Evolutionary conservation across 2,888 invertebrate species (phyloP).

Genomic region (Ophion ventricosus): DNA sequence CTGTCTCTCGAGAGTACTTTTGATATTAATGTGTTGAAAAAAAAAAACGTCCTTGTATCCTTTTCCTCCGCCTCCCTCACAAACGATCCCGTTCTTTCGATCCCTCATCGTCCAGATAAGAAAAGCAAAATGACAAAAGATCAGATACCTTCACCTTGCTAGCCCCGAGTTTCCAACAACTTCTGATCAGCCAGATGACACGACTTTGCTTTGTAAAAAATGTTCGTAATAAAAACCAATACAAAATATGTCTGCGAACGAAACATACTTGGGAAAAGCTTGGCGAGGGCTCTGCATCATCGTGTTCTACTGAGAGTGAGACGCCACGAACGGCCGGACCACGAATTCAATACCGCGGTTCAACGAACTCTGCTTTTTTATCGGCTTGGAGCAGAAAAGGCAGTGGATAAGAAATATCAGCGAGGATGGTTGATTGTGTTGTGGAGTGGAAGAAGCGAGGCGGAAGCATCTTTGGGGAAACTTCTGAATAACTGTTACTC

Average conservation of each 20-base stretch:
- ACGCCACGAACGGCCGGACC: too few relatives aligned
- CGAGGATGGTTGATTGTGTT: background rate
- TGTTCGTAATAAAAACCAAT: conserved; percentile 80
- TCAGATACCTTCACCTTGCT: conserved; percentile 67
- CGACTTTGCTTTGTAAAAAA: conserved; percentile 82
- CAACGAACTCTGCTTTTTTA: too few relatives aligned
- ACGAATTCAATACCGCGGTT: too few relatives aligned
- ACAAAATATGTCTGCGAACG: conserved; percentile 1
- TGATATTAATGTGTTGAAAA: conserved; percentile 81
- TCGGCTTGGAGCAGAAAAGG: background rate
- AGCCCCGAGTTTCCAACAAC: conserved; percentile 72
- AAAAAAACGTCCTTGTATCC: conserved; percentile 48
- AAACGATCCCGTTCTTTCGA: conserved; percentile 68
- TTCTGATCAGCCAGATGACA: conserved; percentile 71
- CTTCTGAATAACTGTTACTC: too few relatives aligned
- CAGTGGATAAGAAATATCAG: background rate
- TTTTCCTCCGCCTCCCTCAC: conserved; percentile 70
- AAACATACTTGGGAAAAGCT: background rate
- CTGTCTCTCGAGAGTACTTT: conserved; percentile 82
- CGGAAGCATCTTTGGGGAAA: too few relatives aligned
- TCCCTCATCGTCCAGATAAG: conserved; percentile 12
- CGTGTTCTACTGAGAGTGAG: too few relatives aligned
- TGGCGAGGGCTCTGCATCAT: background rate
- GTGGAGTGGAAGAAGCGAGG: background rate
- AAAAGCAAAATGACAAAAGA: conserved; percentile 30